Evolutionary conservation across 2,113 vertebrate species (phyloP), one percentile per base, ranked within the genome.

Genomic region (Zapus hudsonius): DNA sequence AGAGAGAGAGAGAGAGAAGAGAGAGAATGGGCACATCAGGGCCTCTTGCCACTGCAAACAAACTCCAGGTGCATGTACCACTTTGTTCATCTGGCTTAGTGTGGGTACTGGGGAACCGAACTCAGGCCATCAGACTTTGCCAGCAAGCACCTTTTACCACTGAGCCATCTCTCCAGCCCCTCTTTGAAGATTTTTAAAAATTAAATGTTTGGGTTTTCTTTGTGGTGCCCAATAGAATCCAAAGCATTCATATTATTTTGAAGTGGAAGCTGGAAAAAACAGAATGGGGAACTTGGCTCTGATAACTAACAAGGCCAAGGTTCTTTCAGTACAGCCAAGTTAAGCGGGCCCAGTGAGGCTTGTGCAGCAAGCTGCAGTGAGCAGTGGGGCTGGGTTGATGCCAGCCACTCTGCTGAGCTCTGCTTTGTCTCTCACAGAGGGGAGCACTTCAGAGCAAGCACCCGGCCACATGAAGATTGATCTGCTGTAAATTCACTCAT

Each of bases 271-370:
- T 92, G 95, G 84, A 67, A 52, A 42, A 86, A 72, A 64, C 33
- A 78, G n/a, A 61, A 81, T 44, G 69, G 47, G 40, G 40, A 64
- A 40, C 67, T 89, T 89, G 92, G 92, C 87, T 81, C 44, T 72
- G 61, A 80, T 13, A 36, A 76, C 55, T 73, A 47, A 78, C 69
- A 69, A 88, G 84, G 36, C 82, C 3, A 29, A 76, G 36, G 89
- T 94, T 80, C 81, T 94, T 89, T 95, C 4, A 73, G n/a, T 1
- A 66, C 40, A 91, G 96, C 94, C 94, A 96, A 87, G 70, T 84
- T 67, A 66, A 76, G 94, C 63, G 42, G 82, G 79, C 75, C 78
- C 52, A 76, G 74, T 9, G 47, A 72, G 44, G 70, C 90, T 61
- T 93, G 67, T 16, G 27, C 64, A 31, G 31, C 69, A 81, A 91